Evolutionary conservation across 1,140 invertebrate genomes (phyloP), one percentile per base, ranked within the genome.

Genomic region (Lucilia cuprina): DNA sequence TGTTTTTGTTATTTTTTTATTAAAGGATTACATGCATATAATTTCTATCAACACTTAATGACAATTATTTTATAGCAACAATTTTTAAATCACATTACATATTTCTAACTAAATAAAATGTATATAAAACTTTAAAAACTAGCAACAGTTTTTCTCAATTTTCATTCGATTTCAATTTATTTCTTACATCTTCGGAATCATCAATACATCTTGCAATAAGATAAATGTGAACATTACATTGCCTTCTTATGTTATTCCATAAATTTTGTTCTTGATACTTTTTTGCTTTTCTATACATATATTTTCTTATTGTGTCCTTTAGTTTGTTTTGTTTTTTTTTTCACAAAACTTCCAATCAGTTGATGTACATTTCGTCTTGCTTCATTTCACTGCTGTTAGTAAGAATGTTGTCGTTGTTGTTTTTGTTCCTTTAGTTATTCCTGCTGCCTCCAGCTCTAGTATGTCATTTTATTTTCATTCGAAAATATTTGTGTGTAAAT

Each of bases 331-430:
- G n/a, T n/a, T n/a, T n/a, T 47, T 80, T 80, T 80, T 80, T 47
- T 80, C 77, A 80, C 50, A 80, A 80, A 80, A 80, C 77, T 80
- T 80, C 77, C 77, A 80, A 80, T 80, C 77, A 80, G 77, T 80
- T 80, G 77, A 80, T 80, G 77, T 80, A 80, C 77, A 80, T 80
- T 80, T 80, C 77, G 77, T 80, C 41, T 80, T 80, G 77, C 41
- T 80, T 80, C 77, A 80, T 80, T 80, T 80, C 77, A 80, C 47
- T n/a, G 50, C 77, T 49, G 77, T 13, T 78, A 41, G 35, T 41
- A 41, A n/a, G 7, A 14, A n/a, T 17, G 5, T 41, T 8, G 41
- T 41, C 7, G n/a, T n/a, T n/a, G n/a, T 60, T 60, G 5, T 14
- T 60, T 60, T 60, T 60, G 13, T 60, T 60, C 25, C 25, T 30